Base-by-base conservation (phyloP, 2,888 invertebrate genomes). In the Apodemia zela region DNA sequence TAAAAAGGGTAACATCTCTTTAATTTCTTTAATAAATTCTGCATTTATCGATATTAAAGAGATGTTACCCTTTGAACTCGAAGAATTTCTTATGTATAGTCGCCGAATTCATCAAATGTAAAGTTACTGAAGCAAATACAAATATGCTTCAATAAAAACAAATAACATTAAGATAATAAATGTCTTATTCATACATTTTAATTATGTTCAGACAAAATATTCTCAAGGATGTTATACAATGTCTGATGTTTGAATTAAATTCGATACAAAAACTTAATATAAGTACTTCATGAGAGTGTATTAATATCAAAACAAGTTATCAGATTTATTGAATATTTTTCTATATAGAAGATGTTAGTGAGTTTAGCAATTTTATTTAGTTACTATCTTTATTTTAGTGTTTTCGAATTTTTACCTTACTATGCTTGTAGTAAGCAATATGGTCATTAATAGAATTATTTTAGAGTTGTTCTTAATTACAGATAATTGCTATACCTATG, bases 271-370 rank as follows among this genome's bases (percentile, higher is more conserved):
- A 70, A 72, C 71, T 68, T 73, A 74, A 71, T 59, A 17, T 42
- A 42, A 42, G 42, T 72, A 76, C 68, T 72, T 72, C 66, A 65
- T 76, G 73, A 72, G 72, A 72, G 71, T 73, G 74, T 72, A 69
- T 69, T 69, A 71, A 25, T 65, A 67, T 64, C 66, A 68, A 65
- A 68, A 59, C 61, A 67, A 69, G 66, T 66, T 42, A 67, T 70
- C 66, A 69, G 65, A 69, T 68, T 15, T 66, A 71, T 68, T 69
- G 59, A 49, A 64, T 66, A 42, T 61, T 58, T 62, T 47, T 66
- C 60, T 66, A 65, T 66, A 65, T 67, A 65, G 64, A 66, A 67
- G 65, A 58, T 63, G 60, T 67, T 62, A 64, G 71, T 73, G 69
- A 71, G 75, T 72, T 60, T 68, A 69, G 72, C 74, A 72, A 60